Conservation (phyloP, 92 coral and sea anemone species). For the Porites lobata region DNA sequence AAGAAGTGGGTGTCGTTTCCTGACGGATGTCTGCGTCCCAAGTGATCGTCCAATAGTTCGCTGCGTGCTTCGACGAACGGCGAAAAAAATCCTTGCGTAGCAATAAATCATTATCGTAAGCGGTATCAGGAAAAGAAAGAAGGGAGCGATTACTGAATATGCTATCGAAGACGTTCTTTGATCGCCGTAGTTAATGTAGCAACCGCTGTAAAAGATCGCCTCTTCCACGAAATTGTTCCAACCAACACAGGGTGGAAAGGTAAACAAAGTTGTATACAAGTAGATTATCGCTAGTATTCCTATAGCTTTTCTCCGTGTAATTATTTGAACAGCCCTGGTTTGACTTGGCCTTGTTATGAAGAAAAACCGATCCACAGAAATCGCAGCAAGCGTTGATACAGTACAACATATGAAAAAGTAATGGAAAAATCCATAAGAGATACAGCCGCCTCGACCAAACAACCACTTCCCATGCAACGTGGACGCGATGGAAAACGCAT, state of each 20-base stretch:
- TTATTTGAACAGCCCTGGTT: constrained; percentile 67
- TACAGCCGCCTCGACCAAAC: constrained; percentile 81
- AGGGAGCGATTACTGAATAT: constrained; percentile 81
- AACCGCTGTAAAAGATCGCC: constrained; percentile 79
- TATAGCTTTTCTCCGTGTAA: constrained; percentile 73
- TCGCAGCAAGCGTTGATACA: constrained; percentile 86
- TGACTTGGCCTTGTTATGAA: constrained; percentile 90
- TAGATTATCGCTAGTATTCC: constrained; percentile 69
- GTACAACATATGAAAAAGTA: constrained; percentile 87
- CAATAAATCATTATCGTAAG: constrained; percentile 83
- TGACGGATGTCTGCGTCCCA: constrained; percentile 43
- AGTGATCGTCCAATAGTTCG: constrained; percentile 69
- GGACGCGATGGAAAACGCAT: constrained; percentile 77
- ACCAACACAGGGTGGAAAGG: constrained; percentile 90
- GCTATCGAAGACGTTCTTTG: constrained; percentile 82
- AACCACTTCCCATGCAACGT: constrained; percentile 75
- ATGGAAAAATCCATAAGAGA: constrained; percentile 85
- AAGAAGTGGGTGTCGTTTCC: constrained; percentile 64
- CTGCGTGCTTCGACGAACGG: constrained; percentile 85
- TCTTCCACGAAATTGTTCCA: constrained; percentile 90
- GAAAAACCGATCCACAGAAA: constrained; percentile 90
- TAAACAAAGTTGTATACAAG: constrained; percentile 77
- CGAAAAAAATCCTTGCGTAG: constrained; percentile 84
- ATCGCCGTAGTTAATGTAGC: constrained; percentile 90
- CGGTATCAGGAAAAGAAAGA: constrained; percentile 80